phyloP scores from a whole-genome alignment of 1,140 invertebrate genomes.

The Saxidomus purpurata region DNA sequence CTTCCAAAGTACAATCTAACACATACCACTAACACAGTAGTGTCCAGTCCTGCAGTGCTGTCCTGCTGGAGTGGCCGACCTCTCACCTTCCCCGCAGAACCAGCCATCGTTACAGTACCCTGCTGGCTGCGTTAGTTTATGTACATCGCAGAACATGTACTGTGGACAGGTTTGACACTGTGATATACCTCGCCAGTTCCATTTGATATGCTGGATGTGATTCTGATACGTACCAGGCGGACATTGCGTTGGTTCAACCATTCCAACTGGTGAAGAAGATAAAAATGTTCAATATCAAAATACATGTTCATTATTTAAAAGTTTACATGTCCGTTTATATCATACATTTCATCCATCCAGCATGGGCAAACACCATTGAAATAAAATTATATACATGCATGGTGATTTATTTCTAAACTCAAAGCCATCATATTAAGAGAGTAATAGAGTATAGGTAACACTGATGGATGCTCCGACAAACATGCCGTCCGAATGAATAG shows the following conservation, averaged over 20 bases:
- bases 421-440: no score
- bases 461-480: no score
- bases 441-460: no score
- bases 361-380: no score
- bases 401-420: no score
- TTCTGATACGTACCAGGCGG: not conserved
- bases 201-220: not conserved
- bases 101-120: not conserved
- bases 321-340: no score
- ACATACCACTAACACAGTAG: not conserved
- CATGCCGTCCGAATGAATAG: no score
- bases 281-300: no score
- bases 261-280: not conserved
- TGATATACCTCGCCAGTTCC: not conserved
- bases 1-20: no score
- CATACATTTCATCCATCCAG: no score
- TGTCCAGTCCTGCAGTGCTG: not conserved
- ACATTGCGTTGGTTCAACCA: not conserved
- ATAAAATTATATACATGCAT: no score
- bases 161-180: not conserved
- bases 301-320: no score
- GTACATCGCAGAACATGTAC: not conserved
- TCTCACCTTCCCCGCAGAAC: not conserved
- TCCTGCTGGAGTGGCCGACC: not conserved
- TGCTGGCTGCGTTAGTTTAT: not conserved